A percentile compares a stretch with the other conserved stretches of the same genome.
These are phyloP conservation scores for Tokudaia tokunoshimensis DNA, from an alignment of 2,797 vertebrate species.

Conservation along the genomic window DNA sequence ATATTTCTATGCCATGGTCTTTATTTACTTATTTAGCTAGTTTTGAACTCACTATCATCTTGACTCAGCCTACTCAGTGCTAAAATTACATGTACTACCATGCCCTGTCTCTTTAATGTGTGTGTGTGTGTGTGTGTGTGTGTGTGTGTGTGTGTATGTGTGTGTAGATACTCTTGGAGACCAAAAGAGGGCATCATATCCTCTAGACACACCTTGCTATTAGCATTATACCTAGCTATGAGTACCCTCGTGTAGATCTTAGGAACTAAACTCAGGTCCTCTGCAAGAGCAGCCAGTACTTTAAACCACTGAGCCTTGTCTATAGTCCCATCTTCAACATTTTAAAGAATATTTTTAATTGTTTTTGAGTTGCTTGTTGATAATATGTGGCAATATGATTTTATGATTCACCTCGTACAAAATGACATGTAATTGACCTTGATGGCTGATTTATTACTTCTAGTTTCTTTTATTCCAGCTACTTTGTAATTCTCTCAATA, in stretches of 20 bases:
- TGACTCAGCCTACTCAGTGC: not conserved
- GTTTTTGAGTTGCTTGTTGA: not conserved
- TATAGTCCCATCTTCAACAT: not conserved
- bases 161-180: not conserved
- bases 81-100: not conserved
- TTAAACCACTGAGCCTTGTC: not conserved
- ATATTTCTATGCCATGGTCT: not conserved
- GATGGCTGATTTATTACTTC: not conserved
- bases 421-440: not conserved
- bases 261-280: not conserved
- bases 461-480: not conserved
- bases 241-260: not conserved
- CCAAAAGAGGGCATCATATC: not conserved
- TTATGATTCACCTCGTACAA: not conserved
- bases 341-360: not conserved
- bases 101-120: not conserved
- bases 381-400: slow-evolving; percentile 2
- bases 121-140: not conserved
- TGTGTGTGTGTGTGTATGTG: not conserved
- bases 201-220: not conserved
- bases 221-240: not conserved
- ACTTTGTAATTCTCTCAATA: not conserved
- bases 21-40: not conserved
- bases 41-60: not conserved
- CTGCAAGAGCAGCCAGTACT: not conserved